Evolutionary conservation across 1,140 invertebrate species (phyloP).

Genomic region (Trinorchestia longiramus): DNA sequence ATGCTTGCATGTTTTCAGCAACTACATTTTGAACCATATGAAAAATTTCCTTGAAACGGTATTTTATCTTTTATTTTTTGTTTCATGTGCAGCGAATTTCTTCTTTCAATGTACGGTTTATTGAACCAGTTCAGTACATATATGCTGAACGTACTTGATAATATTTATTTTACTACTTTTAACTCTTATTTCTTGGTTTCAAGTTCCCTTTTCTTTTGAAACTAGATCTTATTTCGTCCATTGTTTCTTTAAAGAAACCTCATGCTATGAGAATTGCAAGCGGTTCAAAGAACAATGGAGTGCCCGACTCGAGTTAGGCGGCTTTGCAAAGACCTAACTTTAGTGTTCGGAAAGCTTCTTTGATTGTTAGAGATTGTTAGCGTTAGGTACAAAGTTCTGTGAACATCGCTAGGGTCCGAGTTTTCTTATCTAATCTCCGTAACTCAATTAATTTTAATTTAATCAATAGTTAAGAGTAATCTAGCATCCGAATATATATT

Average conservation of each 20-base stretch:
- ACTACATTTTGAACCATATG: too few species aligned
- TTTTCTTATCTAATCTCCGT: not conserved
- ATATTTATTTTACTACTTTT: not conserved
- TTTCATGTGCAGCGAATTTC: not conserved
- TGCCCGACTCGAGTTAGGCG: not conserved
- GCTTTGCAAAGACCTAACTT: constrained; percentile 5
- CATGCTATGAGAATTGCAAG: not conserved
- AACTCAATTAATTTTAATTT: not conserved
- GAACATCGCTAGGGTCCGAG: not conserved
- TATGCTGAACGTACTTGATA: not conserved
- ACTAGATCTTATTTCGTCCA: not conserved
- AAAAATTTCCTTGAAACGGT: not conserved
- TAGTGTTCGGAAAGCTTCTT: constrained; percentile 11
- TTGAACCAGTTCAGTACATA: not conserved
- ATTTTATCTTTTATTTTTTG: not conserved
- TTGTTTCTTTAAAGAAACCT: not conserved
- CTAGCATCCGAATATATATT: not conserved
- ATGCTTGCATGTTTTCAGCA: too few species aligned
- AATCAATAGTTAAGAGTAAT: not conserved
- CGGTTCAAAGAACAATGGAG: not conserved
- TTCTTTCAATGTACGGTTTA: not conserved
- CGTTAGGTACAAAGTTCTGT: not conserved
- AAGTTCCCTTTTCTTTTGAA: not conserved
- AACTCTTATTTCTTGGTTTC: not conserved
- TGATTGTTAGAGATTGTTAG: constrained; percentile 30